These are phyloP conservation scores for Caenorhabditis becei DNA, from an alignment of 2,888 invertebrate genomes.

Conservation along the genomic window DNA sequence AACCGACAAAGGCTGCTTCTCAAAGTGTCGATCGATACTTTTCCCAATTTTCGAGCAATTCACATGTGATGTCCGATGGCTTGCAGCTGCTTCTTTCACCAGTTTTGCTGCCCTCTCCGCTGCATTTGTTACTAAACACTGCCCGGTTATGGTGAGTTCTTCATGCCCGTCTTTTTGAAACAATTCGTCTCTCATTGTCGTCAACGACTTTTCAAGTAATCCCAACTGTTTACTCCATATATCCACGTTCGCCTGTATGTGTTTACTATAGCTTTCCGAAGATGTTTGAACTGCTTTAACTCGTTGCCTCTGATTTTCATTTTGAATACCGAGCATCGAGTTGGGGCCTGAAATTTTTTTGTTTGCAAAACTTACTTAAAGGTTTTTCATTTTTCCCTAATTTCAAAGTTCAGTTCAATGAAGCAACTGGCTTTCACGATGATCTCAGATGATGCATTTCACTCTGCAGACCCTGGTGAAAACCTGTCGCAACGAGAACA, in stretches of 20 bases:
- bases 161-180: conserved; percentile 7
- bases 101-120: conserved; percentile 24
- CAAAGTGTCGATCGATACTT: conserved; percentile 87
- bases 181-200: conserved; percentile 55
- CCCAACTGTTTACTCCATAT: conserved; percentile 16
- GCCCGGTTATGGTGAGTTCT: conserved; percentile 70
- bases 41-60: conserved; percentile 94
- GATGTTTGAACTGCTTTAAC: not conserved
- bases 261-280: not conserved
- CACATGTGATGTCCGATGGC: conserved; percentile 88
- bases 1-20: conserved; percentile 56
- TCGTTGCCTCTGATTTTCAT: not conserved
- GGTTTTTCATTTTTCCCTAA: conserved; percentile 2
- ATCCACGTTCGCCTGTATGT: not conserved
- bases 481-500: conserved; percentile 66
- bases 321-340: conserved; percentile 6
- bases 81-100: conserved; percentile 49
- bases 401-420: conserved; percentile 1
- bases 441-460: conserved; percentile 71
- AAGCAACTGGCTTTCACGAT: conserved; percentile 77
- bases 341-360: conserved; percentile 36
- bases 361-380: not conserved
- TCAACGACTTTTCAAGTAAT: conserved; percentile 26
- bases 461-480: conserved; percentile 76
- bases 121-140: conserved; percentile 66